These are phyloP conservation scores for Cryptomyrus ogoouensis DNA, from an alignment of 2,113 vertebrate species.

Conservation along the genomic window DNA sequence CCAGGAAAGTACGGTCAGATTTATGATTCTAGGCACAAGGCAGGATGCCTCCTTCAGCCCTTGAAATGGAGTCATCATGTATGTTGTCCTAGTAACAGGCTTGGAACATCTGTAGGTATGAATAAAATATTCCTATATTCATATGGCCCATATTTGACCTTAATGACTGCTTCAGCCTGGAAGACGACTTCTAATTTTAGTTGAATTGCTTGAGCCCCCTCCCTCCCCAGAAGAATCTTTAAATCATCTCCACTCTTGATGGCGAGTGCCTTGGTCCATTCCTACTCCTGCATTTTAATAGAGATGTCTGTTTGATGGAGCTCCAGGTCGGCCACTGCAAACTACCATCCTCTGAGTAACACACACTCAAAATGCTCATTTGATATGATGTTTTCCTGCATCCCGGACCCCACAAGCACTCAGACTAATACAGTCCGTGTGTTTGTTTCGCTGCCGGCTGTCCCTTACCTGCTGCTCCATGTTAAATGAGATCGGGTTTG, in stretches of 20 bases:
- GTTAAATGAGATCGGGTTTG: not conserved
- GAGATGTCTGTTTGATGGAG: not conserved
- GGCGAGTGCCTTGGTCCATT: not conserved
- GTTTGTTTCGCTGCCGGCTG: not conserved
- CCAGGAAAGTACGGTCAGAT: not conserved
- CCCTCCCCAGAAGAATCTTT: not conserved
- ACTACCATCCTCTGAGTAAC: not conserved
- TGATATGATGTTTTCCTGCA: not conserved
- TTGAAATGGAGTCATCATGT: not conserved
- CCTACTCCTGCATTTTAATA: not conserved
- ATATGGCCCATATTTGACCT: not conserved
- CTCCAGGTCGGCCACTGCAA: not conserved
- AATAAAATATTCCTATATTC: conserved; percentile 6
- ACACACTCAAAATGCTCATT: not conserved
- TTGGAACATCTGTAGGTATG: not conserved
- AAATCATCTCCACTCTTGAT: not conserved
- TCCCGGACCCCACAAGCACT: not conserved
- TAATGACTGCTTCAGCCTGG: conserved; percentile 5
- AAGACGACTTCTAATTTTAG: not conserved
- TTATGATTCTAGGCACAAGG: not conserved
- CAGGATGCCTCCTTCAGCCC: not conserved
- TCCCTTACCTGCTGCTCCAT: not conserved
- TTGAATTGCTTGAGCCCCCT: not conserved
- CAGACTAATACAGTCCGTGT: not conserved
- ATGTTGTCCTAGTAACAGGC: not conserved